Evolutionary conservation across 2,888 invertebrate species (phyloP), one percentile per base, ranked within the genome.

Genomic region (Plagodis dolabraria): DNA sequence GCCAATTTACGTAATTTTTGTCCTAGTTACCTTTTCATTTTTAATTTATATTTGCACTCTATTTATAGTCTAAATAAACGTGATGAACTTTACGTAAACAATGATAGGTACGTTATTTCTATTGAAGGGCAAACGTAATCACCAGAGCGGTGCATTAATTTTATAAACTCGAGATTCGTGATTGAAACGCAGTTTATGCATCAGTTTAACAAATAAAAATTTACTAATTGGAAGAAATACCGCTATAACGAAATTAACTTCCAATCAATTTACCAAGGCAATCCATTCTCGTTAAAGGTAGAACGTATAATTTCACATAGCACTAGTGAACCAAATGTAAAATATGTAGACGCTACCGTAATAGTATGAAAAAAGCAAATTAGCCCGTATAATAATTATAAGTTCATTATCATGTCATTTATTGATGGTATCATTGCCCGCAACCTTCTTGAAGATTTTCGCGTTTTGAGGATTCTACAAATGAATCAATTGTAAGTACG

Each of bases 41-140:
- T 22, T 22, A 22, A 22, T 22, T 22, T 22, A 22, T 22, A 47
- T 52, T 51, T 56, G 35, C 40, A 47, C 46, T 8, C 9, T 36
- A 22, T 44, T n/a, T 35, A 12, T 44, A 54, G 60, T 55, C 9
- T 57, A 50, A 60, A 47, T 48, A 68, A 68, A 62, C 67, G 65
- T 68, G 65, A 68, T 65, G 62, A 65, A 65, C 62, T 59, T 64
- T 60, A 57, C 48, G 60, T 57, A 57, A 59, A 63, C 60, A 59
- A 53, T 42, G 35, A 33, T 58, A 48, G 22, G 48, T 36, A 53
- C 36, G 36, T 36, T 36, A 7, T 43, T 43, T 10, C 36, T 55
- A 50, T 33, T 50, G 70, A 74, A 73, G 69, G 72, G 64, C 69
- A 70, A 55, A 40, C 38, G 51, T 51, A 67, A 58, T 65, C 60